Percentiles rank a stretch among this genome's conserved stretches.
Conservation (phyloP, 2,888 invertebrate species). For the Dryococelus australis region DNA sequence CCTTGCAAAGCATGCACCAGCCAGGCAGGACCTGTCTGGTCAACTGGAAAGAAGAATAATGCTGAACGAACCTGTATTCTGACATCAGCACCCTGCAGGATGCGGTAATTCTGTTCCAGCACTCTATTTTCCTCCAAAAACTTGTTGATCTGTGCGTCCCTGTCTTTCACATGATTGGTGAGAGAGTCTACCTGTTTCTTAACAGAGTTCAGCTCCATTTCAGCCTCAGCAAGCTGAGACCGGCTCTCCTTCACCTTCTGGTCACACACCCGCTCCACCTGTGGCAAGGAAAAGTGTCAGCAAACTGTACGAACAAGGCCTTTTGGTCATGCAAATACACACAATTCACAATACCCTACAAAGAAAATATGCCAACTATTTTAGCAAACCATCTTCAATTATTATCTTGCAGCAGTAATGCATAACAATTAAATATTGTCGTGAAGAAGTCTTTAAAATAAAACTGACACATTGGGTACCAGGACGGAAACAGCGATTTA, state of each 20-base stretch:
- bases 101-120: not conserved
- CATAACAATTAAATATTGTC: too few relatives aligned
- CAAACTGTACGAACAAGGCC: not conserved
- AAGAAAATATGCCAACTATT: too few relatives aligned
- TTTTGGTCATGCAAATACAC: too few relatives aligned
- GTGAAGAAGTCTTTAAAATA: too few relatives aligned
- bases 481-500: too few relatives aligned
- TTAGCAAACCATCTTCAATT: too few relatives aligned
- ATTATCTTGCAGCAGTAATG: too few relatives aligned
- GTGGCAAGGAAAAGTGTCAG: not conserved
- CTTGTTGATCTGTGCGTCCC: not conserved
- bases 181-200: not conserved
- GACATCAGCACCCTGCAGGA: not conserved
- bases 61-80: not conserved
- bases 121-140: not conserved
- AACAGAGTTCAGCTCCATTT: not conserved
- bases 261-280: not conserved
- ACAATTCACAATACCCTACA: too few relatives aligned
- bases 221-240: not conserved
- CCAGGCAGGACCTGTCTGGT: too few relatives aligned
- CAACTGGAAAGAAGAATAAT: too few relatives aligned
- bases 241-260: not conserved
- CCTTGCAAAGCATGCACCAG: too few relatives aligned
- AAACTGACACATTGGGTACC: too few relatives aligned
- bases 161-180: not conserved